Percentiles rank a stretch among this genome's conserved stretches.
Evolutionary conservation across 2,113 vertebrate genomes (phyloP).

Genomic region (Pseudorhombus dupliciocellatus): DNA sequence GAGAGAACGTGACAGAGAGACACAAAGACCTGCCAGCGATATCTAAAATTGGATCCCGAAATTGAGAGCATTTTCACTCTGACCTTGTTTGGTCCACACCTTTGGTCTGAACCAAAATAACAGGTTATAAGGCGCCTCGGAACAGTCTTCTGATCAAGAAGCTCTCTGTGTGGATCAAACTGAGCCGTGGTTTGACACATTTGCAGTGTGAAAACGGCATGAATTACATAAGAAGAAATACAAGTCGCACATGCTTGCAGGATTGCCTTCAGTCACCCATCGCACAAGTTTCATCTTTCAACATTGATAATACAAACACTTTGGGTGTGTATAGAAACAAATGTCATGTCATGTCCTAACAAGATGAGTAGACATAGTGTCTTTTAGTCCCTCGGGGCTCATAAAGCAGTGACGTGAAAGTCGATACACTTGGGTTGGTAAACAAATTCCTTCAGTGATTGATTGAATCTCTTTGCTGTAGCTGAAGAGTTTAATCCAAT

Average conservation of each 20-base stretch:
- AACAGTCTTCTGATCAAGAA: no score
- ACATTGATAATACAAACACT: neutral
- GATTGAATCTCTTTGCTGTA: constrained; percentile 12
- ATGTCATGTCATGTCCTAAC: neutral
- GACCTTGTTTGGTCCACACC: no score
- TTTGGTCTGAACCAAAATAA: no score
- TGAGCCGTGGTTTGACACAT: no score
- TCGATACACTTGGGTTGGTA: constrained; percentile 6
- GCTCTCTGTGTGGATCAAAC: no score
- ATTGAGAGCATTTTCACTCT: constrained; percentile 1
- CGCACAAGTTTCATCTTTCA: neutral
- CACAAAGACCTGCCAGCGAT: constrained; percentile 11
- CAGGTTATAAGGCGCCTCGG: no score
- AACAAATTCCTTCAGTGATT: constrained; percentile 19
- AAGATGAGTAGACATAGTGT: neutral
- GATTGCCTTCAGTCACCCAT: neutral
- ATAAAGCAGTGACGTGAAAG: neutral
- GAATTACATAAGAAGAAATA: no score
- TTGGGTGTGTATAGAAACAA: neutral
- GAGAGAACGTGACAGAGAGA: neutral
- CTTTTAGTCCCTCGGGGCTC: neutral
- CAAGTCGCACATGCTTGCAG: no score
- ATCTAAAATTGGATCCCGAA: constrained; percentile 39
- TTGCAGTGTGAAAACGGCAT: no score
- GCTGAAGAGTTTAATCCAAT: constrained; percentile 17